These are phyloP conservation scores for Pantherophis vulpinus DNA, from an alignment of 2,797 vertebrate genomes.

Conservation along the genomic window DNA sequence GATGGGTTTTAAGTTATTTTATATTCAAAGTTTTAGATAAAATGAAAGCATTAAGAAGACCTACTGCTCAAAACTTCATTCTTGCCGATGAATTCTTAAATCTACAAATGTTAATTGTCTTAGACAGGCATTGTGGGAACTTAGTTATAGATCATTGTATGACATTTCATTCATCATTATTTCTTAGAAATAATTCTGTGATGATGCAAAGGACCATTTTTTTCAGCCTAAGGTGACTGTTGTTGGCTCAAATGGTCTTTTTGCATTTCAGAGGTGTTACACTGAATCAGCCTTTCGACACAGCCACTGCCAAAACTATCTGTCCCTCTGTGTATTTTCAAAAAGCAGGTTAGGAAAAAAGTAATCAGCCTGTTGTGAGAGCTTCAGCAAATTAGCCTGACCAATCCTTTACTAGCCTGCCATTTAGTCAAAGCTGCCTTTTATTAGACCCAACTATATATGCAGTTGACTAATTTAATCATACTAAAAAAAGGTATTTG, in stretches of 20 bases:
- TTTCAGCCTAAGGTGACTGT: not conserved
- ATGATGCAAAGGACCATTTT: not conserved
- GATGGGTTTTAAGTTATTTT: not conserved
- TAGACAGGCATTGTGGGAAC: not conserved
- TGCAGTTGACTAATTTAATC: not conserved
- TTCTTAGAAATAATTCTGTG: not conserved
- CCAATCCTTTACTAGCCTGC: not conserved
- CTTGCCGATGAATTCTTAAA: not conserved
- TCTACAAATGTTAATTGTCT: not conserved
- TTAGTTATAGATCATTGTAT: not conserved
- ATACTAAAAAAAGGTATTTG: not conserved
- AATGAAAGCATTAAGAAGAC: not conserved
- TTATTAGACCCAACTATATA: not conserved
- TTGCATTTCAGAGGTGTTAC: not conserved
- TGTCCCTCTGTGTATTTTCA: not conserved
- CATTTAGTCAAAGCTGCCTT: not conserved
- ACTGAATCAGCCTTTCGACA: not conserved
- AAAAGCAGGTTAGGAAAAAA: not conserved
- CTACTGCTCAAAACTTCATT: not conserved
- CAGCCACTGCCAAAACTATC: not conserved
- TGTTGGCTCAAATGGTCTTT: not conserved
- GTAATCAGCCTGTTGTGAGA: not conserved
- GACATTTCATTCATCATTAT: not conserved
- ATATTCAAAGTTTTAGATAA: slow-evolving; percentile 3
- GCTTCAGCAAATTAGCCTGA: not conserved